Conservation (phyloP, 2,888 invertebrate genomes). For the Cheilosia pagana region DNA sequence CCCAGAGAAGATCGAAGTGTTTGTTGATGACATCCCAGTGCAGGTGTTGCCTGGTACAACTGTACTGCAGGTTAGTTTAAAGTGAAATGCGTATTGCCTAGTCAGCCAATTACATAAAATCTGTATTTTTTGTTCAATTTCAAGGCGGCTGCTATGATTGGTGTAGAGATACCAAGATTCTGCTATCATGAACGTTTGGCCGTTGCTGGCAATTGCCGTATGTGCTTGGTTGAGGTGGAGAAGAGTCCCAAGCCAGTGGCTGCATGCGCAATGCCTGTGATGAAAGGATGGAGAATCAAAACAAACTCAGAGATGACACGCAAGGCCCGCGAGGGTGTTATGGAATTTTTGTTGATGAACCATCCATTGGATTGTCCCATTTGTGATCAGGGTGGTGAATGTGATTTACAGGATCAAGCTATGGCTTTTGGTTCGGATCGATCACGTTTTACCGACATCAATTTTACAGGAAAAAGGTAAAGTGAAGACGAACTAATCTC, state of each 20-base stretch:
- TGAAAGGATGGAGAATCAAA: constrained; percentile 99
- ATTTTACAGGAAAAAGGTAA: constrained; percentile 94
- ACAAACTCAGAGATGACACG: constrained; percentile 97
- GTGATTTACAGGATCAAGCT: constrained; percentile 98
- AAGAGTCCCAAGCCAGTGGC: constrained; percentile 99
- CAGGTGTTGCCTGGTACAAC: constrained; percentile 98
- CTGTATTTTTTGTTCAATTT: constrained; percentile 3
- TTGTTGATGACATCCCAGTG: constrained; percentile 98
- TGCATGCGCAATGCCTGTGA: constrained; percentile 99
- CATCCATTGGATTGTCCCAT: constrained; percentile 99
- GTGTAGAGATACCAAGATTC: constrained; percentile 99
- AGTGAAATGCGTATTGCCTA: neutral
- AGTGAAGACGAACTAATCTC: neutral
- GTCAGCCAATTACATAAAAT: constrained; percentile 14
- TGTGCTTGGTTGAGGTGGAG: constrained; percentile 99
- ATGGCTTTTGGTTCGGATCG: constrained; percentile 99
- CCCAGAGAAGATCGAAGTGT: constrained; percentile 95
- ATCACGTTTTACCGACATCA: constrained; percentile 96
- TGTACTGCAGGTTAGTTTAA: constrained; percentile 91
- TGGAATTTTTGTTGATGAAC: constrained; percentile 99
- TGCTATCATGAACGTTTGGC: constrained; percentile 99
- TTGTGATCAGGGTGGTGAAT: constrained; percentile 98
- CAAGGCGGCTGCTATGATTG: constrained; percentile 96
- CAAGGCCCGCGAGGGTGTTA: constrained; percentile 92
- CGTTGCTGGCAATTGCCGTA: constrained; percentile 99